A percentile compares a stretch with the other conserved stretches of the same genome.
Evolutionary conservation across 2,797 vertebrate species (phyloP).

Genomic region (Eutrigla gurnardus): DNA sequence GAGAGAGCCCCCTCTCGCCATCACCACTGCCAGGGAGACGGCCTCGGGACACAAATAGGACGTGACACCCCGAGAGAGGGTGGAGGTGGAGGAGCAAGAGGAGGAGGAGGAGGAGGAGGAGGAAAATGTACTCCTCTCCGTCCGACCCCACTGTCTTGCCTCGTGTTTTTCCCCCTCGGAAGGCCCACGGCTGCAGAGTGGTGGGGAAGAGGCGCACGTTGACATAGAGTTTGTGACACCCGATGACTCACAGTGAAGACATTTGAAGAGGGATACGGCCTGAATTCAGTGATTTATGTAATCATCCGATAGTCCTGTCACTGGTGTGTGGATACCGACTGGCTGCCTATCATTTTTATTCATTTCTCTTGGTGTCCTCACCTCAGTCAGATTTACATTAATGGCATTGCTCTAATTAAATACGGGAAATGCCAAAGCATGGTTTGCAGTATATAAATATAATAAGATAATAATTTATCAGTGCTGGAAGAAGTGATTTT

Average conservation of each 20-base stretch:
- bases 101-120: slow-evolving; percentile 34
- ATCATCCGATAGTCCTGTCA: slow-evolving; percentile 51
- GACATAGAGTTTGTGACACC: slow-evolving; percentile 75
- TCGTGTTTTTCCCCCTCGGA: slow-evolving; percentile 43
- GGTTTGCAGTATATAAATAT: not conserved
- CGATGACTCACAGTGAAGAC: slow-evolving; percentile 76
- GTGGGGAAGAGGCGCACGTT: slow-evolving; percentile 57
- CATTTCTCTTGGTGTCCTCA: not conserved
- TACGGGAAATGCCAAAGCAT: not conserved
- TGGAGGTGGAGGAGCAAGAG: slow-evolving; percentile 62
- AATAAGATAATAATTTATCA: not conserved
- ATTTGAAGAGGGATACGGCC: slow-evolving; percentile 74
- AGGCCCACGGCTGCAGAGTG: slow-evolving; percentile 65
- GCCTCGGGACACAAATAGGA: slow-evolving; percentile 80
- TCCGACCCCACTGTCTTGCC: slow-evolving; percentile 60
- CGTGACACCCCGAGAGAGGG: slow-evolving; percentile 77
- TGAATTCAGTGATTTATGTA: slow-evolving; percentile 73
- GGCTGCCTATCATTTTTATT: not conserved
- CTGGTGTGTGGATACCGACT: slow-evolving; percentile 13
- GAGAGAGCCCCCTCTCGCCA: slow-evolving; percentile 69
- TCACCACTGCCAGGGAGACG: slow-evolving; percentile 67
- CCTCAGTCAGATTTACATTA: not conserved
- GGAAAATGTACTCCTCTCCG: slow-evolving; percentile 57
- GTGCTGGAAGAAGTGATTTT: not conserved
- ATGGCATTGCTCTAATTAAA: slow-evolving; percentile 15